Base-by-base conservation (phyloP, 2,888 invertebrate species). In the Hemicrepidius hirtus region DNA sequence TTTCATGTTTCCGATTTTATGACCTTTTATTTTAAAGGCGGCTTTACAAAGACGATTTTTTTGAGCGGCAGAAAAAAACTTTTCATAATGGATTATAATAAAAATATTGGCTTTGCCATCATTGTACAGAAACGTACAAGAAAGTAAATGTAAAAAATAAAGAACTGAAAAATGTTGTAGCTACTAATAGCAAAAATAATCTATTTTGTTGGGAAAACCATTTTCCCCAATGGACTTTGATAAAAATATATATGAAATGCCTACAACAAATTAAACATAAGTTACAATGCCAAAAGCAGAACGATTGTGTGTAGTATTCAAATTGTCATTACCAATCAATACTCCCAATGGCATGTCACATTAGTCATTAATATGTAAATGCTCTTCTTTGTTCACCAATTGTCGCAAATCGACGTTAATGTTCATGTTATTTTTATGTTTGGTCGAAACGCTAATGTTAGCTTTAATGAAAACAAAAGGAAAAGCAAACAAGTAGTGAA, bases 301-400 rank as follows among this genome's bases (percentile, higher is more conserved):
- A 28, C 62, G 40, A 68, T 46, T 46, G 67, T 59, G 46, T 50
- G 41, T 69, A 69, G 41, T 69, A 69, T 69, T 50, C 55, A 44
- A 70, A 71, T 71, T 67, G 62, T 67, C 53, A 66, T 71, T 53
- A 60, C 18, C 24, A 67, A 71, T 71, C 71, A 44, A 67, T 71
- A 71, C 55, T 13, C 40, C 10, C 18, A 55, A 28, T 65, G 60
- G 60, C 60, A 68, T 50, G 57, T 59, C 65, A 59, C 71, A 66
- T 71, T 60, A 50, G 65, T 50, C 71, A 66, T 71, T 71, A 71
- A 71, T 71, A 57, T 71, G 66, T 66, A 59, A 71, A 49, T 71
- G 65, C 66, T 59, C 65, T 40, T 62, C 57, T 68, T 68, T 68
- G 62, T 68, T 62, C 68, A 60, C 37, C 68, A 68, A 62, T 68